Percentiles rank a stretch among this genome's conserved stretches.
Evolutionary conservation across 2,797 vertebrate species (phyloP).

Genomic region (Sebastolobus alascanus): DNA sequence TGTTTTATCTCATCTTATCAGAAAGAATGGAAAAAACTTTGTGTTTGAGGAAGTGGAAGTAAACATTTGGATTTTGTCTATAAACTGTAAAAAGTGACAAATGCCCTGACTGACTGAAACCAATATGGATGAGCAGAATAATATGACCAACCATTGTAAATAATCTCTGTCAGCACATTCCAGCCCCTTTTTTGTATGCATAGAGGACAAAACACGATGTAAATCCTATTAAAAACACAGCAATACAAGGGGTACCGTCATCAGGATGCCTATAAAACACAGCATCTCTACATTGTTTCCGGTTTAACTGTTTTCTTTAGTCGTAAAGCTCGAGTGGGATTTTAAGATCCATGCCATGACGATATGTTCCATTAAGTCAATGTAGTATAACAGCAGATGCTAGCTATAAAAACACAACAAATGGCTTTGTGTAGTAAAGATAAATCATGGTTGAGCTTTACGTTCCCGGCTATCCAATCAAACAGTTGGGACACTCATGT

Average conservation of each 20-base stretch:
- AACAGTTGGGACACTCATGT: neutral
- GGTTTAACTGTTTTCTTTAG: neutral
- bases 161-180: neutral
- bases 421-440: neutral
- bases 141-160: too few species aligned
- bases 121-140: neutral
- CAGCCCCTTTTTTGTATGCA: neutral
- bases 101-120: neutral
- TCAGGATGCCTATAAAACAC: neutral
- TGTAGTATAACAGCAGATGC: neutral
- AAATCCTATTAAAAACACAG: conserved; percentile 21
- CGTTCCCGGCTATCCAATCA: neutral
- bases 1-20: neutral
- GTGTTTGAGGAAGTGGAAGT: neutral
- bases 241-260: neutral
- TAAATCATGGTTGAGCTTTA: neutral
- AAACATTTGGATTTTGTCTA: neutral
- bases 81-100: neutral
- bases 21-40: neutral
- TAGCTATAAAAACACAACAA: neutral
- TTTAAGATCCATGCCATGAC: neutral
- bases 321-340: neutral
- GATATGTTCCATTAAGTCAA: neutral
- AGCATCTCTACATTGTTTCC: neutral
- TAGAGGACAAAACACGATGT: neutral